These are phyloP conservation scores for Mobula birostris DNA, from an alignment of 2,113 vertebrate species.

Conservation along the genomic window DNA sequence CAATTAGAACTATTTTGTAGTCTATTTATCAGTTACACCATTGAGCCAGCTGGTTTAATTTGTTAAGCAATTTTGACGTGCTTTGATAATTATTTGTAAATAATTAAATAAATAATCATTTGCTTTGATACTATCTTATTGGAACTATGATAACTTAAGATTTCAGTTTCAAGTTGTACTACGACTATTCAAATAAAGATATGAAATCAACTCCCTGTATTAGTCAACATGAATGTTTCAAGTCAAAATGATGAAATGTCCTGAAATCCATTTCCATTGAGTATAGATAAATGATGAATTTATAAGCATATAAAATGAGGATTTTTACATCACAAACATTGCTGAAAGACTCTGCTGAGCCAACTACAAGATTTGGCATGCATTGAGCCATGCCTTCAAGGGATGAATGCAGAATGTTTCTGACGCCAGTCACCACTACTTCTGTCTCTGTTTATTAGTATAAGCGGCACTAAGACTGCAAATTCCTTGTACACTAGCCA, in stretches of 20 bases:
- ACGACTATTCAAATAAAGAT: not conserved
- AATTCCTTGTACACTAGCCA: slow-evolving; percentile 41
- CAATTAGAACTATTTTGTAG: not conserved
- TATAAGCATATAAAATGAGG: slow-evolving; percentile 45
- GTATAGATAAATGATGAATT: slow-evolving; percentile 41
- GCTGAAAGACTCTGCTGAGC: slow-evolving; percentile 40
- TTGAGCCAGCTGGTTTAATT: not conserved
- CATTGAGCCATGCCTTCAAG: slow-evolving; percentile 45
- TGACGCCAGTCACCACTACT: slow-evolving; percentile 45
- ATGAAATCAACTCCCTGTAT: not conserved
- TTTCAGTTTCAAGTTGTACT: not conserved
- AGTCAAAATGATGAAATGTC: not conserved
- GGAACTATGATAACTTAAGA: not conserved
- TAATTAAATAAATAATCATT: not conserved
- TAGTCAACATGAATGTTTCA: not conserved
- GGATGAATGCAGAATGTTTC: slow-evolving; percentile 45
- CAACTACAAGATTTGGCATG: slow-evolving; percentile 42
- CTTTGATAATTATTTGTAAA: not conserved
- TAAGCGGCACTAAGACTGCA: slow-evolving; percentile 39
- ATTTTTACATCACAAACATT: slow-evolving; percentile 46
- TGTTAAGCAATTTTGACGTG: not conserved
- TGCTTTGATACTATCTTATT: not conserved
- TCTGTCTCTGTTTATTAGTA: slow-evolving; percentile 52
- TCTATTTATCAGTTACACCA: not conserved
- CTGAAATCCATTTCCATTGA: slow-evolving; percentile 12